These are phyloP conservation scores for Pseudomyrmex cubaensis DNA, from an alignment of 1,140 invertebrate genomes.

Conservation along the genomic window DNA sequence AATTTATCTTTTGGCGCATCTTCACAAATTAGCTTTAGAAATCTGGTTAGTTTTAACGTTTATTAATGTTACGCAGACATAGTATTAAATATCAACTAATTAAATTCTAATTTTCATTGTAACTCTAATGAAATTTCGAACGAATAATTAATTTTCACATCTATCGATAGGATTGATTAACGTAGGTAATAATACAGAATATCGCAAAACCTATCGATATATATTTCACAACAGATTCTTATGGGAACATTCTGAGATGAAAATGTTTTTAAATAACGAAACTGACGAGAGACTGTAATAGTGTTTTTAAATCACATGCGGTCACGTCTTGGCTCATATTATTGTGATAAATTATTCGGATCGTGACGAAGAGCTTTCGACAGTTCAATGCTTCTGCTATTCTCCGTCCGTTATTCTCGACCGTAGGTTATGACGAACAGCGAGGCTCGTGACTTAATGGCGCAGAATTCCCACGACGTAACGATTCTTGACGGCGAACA, in stretches of 20 bases:
- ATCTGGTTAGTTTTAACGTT: constrained; percentile 12
- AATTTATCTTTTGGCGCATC: constrained; percentile 41
- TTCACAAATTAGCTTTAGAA: constrained; percentile 38
- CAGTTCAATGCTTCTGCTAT: constrained; percentile 39
- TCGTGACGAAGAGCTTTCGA: constrained; percentile 43
- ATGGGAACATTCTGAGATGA: no score
- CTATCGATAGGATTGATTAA: neutral
- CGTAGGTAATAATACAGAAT: no score
- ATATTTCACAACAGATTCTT: no score
- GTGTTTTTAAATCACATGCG: neutral
- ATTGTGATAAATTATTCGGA: constrained; percentile 34
- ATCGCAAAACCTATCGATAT: no score
- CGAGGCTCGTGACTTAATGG: constrained; percentile 84
- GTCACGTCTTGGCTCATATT: neutral
- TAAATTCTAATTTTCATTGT: constrained; percentile 3
- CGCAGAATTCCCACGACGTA: constrained; percentile 83
- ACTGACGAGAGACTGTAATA: neutral
- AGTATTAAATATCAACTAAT: neutral
- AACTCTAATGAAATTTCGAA: neutral
- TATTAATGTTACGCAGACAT: neutral
- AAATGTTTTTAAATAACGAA: no score
- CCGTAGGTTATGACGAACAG: constrained; percentile 82
- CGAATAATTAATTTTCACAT: constrained; percentile 9
- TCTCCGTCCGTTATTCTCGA: neutral
- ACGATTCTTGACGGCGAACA: constrained; percentile 82